phyloP scores from a whole-genome alignment of 2,797 vertebrate species.

The Tragopan temminckii region DNA sequence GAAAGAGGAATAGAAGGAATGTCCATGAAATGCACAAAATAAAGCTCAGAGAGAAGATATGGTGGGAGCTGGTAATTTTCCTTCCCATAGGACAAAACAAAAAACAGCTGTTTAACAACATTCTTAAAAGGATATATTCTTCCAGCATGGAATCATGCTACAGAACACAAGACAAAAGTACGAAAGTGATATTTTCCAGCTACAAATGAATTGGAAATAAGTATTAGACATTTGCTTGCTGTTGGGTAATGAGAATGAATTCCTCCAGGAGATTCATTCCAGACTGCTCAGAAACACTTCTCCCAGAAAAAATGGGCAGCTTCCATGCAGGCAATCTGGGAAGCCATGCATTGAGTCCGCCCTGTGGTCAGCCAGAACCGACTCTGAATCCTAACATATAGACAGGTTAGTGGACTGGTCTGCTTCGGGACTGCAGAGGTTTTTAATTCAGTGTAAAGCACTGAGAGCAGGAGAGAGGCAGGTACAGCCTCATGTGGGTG shows the following conservation, averaged over 20 bases:
- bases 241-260: background rate
- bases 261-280: background rate
- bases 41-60: background rate
- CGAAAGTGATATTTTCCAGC: rapidly evolving
- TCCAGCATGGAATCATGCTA: background rate
- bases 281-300: background rate
- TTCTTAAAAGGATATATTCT: background rate
- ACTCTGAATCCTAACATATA: background rate
- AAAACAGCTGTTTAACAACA: background rate
- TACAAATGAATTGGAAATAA: background rate
- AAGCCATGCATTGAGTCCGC: background rate
- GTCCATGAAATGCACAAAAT: background rate
- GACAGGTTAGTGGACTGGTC: rapidly evolving
- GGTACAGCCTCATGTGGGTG: rapidly evolving
- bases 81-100: background rate
- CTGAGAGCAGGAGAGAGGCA: background rate
- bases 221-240: background rate
- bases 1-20: background rate
- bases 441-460: background rate
- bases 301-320: background rate
- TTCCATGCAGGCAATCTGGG: background rate
- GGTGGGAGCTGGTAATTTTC: background rate
- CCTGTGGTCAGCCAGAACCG: background rate
- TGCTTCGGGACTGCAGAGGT: background rate
- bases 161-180: background rate